Evolutionary conservation across 1,140 invertebrate species (phyloP), one percentile per base, ranked within the genome.

Genomic region (Drosophila pachea): DNA sequence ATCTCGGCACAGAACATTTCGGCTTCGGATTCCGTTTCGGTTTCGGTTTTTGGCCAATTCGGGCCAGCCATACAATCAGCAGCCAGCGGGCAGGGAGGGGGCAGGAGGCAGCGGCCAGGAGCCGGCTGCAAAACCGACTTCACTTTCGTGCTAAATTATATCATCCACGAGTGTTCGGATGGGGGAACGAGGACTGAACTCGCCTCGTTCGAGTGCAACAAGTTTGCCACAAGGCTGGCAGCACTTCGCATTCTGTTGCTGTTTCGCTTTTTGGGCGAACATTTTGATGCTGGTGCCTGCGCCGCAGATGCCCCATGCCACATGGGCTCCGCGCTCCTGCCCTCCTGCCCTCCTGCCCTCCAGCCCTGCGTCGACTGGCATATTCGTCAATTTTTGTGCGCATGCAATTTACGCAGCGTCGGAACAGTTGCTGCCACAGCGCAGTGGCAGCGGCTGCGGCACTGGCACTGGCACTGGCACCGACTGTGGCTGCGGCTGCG

Each of bases 381-480:
- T 83, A 83, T 83, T 83, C 79, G 79, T 83, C 79, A 83, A 83
- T 83, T 84, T 84, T 84, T 84, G 81, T 84, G 81, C 76, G 76
- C 81, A 79, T 84, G 81, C 81, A 86, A 84, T 84, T 84, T 84
- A 84, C 81, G 79, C 79, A 83, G 79, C 76, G 72, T 53, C 61
- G 59, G 73, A 76, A 79, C 68, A 78, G 74, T 64, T 49, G 66
- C 52, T 45, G 61, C 40, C 29, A 42, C 60, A 47, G 11, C 29
- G 22, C 45, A 32, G 22, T 40, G 29, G 38, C 36, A 31, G 35
- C 60, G 45, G 36, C 29, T 31, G 29, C 38, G 53, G 38, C 48
- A 14, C 22, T 22, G 22, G 22, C 22, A 22, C 22, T 22, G 22
- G 32, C n/a, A n/a, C 60, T 36, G 11, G n/a, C n/a, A n/a, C n/a